Evolutionary conservation across 2,113 vertebrate genomes (phyloP), one percentile per base, ranked within the genome.

Genomic region (Nibea coibor): DNA sequence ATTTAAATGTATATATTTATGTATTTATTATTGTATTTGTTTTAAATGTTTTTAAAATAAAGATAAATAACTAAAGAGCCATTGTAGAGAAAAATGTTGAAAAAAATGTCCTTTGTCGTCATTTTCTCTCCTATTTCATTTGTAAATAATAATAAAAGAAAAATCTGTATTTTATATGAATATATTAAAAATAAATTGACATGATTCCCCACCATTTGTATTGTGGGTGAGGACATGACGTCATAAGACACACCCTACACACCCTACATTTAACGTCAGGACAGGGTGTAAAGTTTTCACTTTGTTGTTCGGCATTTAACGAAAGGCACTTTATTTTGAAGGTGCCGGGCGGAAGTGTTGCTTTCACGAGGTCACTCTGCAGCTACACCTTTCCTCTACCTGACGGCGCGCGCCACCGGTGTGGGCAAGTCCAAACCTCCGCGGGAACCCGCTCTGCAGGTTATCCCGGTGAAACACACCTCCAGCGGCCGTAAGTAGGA

Each of bases 401-500:
- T 90, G 85, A 0, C 0, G 69, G 75, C 22, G 74, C 69, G 59
- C 63, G 66, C 73, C 6, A 43, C 12, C 17, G 2, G 16, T 64
- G 73, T 62, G 48, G 76, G 58, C 73, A 75, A 17, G 74, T 76
- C 81, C 5, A 3, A 35, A 16, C 10, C 2, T 31, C 15, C 10
- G 62, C 56, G 43, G 63, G 1, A 83, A 81, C 83, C 47, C 22
- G 79, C 76, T 80, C 67, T 61, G 79, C 91, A 89, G 82, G 81
- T 85, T 85, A 11, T 4, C 69, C 75, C 70, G 19, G 67, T 87
- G 61, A 53, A 17, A 69, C 68, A n/a, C 70, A 58, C 53, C 47
- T 9, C 9, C 78, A 1, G 20, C 26, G 19, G 70, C 26, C 17
- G 24, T 0, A 47, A 62, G 54, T 10, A 24, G 47, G 17, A 39